phyloP scores from a whole-genome alignment of 2,113 vertebrate genomes.

The Catharus bicknelli region DNA sequence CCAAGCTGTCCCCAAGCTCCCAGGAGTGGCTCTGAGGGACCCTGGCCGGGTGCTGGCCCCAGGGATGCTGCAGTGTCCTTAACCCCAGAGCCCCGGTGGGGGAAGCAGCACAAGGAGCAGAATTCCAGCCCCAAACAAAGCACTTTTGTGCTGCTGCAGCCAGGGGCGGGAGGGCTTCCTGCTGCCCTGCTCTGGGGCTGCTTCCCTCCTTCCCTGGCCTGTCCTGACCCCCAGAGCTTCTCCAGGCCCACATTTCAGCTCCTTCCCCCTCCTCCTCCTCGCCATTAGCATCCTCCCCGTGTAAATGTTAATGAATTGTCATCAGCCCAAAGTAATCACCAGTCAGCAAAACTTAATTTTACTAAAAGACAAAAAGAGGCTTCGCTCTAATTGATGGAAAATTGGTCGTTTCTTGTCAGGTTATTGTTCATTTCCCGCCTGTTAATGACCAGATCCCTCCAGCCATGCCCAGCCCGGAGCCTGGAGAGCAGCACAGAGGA shows the following conservation, averaged over 20 bases:
- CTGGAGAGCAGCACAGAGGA: neutral
- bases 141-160: neutral
- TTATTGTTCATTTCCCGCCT: constrained; percentile 66
- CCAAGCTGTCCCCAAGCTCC: neutral
- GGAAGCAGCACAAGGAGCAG: accelerated
- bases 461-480: neutral
- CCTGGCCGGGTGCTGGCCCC: neutral
- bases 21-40: neutral
- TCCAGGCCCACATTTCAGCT: accelerated
- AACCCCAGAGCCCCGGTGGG: neutral
- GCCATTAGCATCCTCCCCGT: neutral
- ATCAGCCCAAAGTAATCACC: constrained; percentile 43
- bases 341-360: constrained; percentile 60
- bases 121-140: constrained; percentile 12
- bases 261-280: neutral
- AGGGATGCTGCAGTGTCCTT: accelerated
- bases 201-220: neutral
- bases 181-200: neutral
- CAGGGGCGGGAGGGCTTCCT: neutral
- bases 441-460: constrained; percentile 55
- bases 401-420: constrained; percentile 60
- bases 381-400: constrained; percentile 69
- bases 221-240: neutral
- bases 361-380: constrained; percentile 25
- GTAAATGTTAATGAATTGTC: constrained; percentile 53